Conservation (phyloP, 2,113 vertebrate species). For the Plectropomus leopardus region DNA sequence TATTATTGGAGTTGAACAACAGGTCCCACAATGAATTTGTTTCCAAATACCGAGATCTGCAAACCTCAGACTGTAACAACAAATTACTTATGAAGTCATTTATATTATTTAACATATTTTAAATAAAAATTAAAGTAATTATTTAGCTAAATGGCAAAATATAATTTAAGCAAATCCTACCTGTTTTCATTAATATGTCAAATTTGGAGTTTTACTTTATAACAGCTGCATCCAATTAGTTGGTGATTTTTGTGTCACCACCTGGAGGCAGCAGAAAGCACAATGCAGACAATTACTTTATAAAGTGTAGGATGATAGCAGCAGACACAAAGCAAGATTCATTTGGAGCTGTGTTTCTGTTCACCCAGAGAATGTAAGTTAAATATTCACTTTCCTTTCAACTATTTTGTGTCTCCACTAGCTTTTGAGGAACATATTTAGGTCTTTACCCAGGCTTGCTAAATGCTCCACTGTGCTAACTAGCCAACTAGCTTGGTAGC, state of each 20-base stretch:
- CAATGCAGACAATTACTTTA: not conserved
- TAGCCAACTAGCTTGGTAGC: not conserved
- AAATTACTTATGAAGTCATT: not conserved
- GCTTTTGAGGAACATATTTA: not conserved
- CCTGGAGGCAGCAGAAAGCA: constrained; percentile 18
- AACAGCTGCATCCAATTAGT: not conserved
- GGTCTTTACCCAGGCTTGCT: not conserved
- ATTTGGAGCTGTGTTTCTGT: not conserved
- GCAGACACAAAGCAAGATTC: not conserved
- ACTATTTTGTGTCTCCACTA: not conserved
- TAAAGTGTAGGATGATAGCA: not conserved
- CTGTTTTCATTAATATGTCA: not conserved
- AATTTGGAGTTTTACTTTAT: not conserved
- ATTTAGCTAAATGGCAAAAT: not conserved
- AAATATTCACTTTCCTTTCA: not conserved
- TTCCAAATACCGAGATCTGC: not conserved
- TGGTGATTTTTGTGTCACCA: not conserved
- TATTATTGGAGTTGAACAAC: not conserved
- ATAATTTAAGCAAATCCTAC: not conserved
- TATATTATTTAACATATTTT: not conserved
- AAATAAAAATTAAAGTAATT: not conserved
- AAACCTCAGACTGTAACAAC: not conserved
- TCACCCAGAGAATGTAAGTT: not conserved
- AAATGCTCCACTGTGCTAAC: constrained; percentile 4
- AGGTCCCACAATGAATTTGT: not conserved